phyloP scores from a whole-genome alignment of 2,888 invertebrate genomes.

The Azorinus chamasolen region DNA sequence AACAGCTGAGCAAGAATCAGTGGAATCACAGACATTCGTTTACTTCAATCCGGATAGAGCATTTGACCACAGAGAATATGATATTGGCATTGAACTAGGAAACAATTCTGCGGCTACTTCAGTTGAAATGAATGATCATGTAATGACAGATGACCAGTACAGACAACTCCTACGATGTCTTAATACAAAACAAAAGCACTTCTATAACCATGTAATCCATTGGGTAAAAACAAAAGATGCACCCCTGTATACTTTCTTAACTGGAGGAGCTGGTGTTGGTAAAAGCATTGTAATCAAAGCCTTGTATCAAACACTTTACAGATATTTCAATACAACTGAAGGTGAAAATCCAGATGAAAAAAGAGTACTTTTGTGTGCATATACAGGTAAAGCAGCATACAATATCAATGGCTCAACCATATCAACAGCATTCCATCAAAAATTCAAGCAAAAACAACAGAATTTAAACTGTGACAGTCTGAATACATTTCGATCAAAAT shows the following conservation, averaged over 20 bases:
- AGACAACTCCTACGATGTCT: constrained; percentile 17
- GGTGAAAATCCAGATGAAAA: constrained; percentile 35
- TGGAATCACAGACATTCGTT: constrained; percentile 40
- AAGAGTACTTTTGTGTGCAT: constrained; percentile 42
- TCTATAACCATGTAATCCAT: constrained; percentile 41
- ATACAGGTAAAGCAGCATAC: constrained; percentile 59
- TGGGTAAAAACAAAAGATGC: constrained; percentile 22
- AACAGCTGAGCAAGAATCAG: constrained; percentile 28
- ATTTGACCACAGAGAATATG: constrained; percentile 38
- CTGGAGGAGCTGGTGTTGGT: constrained; percentile 71
- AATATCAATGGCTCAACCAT: constrained; percentile 51
- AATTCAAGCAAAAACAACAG: constrained; percentile 17
- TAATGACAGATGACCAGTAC: constrained; percentile 40
- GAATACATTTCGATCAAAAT: constrained; percentile 22
- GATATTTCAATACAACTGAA: constrained; percentile 12
- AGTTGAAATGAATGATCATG: constrained; percentile 20
- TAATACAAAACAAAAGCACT: constrained; percentile 45
- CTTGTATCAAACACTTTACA: constrained; percentile 57
- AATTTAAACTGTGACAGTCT: constrained; percentile 12
- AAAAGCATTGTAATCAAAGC: constrained; percentile 61
- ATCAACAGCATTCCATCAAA: constrained; percentile 36
- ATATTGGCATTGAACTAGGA: constrained; percentile 50
- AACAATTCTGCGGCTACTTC: constrained; percentile 9
- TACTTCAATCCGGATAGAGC: constrained; percentile 47
- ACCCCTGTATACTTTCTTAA: constrained; percentile 40